Base-by-base conservation (phyloP, 2,797 vertebrate species). In the Eupleurogrammus muticus region DNA sequence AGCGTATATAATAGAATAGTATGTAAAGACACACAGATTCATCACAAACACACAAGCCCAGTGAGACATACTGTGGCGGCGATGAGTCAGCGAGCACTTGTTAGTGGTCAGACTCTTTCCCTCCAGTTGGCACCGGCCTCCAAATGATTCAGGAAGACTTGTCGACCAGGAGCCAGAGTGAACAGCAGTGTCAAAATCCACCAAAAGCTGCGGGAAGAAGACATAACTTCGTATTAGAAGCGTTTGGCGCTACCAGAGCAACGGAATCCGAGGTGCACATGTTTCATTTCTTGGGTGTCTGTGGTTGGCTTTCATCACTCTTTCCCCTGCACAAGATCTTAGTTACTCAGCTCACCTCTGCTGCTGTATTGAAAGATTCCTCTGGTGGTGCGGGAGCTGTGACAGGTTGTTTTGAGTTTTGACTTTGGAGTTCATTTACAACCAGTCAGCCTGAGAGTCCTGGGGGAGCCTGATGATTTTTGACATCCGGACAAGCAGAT, bases 61-160 rank as follows among this genome's bases (percentile, higher is more conserved):
- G 79, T 71, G 79, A 77, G 90, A 88, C 90, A 90, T 90, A 89
- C 88, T 91, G 90, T 77, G 70, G 75, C 28, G 56, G 90, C 87
- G 87, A 73, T 94, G 94, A 94, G 87, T 94, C 94, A 93, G 85
- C 86, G 91, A 91, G 84, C 85, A 90, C 92, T 92, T 92, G 91
- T 92, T 91, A 91, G 86, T 57, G 88, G 88, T 90, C 87, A 85
- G 83, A 59, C 84, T 92, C 85, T 85, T 85, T 86, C 84, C 86
- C 83, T 90, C 87, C 87, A 89, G 87, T 92, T 94, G 93, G 92
- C 93, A 83, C 62, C 17, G 79, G 73, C 81, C 80, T 89, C 82
- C 47, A 67, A 88, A 88, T 94, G 92, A 93, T 87, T 94, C 93
- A 93, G 83, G 85, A 77, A 84, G 85, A 90, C 90, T 92, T 92